These are phyloP conservation scores for Ciona savignyi DNA, from an alignment of 23 tunicate species.

Conservation along the genomic window DNA sequence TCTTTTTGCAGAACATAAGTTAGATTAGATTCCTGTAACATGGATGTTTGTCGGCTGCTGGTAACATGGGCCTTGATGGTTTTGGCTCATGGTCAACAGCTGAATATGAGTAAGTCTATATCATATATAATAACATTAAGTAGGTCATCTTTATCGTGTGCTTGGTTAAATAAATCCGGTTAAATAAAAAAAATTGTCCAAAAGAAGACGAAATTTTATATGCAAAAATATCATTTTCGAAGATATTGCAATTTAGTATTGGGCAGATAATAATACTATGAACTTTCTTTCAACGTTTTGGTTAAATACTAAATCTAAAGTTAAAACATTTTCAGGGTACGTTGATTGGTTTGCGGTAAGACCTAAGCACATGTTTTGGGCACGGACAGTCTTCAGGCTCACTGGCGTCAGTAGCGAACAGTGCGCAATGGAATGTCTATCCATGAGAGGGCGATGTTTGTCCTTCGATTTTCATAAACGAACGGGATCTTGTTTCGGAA, in stretches of 20 bases:
- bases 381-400: constrained; percentile 18
- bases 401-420: constrained; percentile 13
- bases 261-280: too few species aligned
- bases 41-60: background rate
- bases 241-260: too few species aligned
- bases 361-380: constrained; percentile 17
- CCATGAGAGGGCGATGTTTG: constrained; percentile 32
- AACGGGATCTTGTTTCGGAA: constrained; percentile 12
- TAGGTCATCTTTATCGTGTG: too few species aligned
- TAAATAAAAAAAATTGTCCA: too few species aligned
- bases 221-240: too few species aligned
- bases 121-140: too few species aligned
- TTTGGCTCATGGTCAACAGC: background rate
- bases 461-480: constrained; percentile 23
- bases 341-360: constrained; percentile 5
- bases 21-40: background rate
- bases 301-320: too few species aligned
- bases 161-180: too few species aligned
- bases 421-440: constrained; percentile 27
- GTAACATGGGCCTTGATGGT: background rate
- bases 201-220: too few species aligned
- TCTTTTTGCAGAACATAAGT: background rate
- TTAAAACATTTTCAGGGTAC: constrained; percentile 4
- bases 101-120: background rate
- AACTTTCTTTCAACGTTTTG: too few species aligned